These are phyloP conservation scores for Diadromus collaris DNA, from an alignment of 2,888 invertebrate genomes.

Conservation along the genomic window DNA sequence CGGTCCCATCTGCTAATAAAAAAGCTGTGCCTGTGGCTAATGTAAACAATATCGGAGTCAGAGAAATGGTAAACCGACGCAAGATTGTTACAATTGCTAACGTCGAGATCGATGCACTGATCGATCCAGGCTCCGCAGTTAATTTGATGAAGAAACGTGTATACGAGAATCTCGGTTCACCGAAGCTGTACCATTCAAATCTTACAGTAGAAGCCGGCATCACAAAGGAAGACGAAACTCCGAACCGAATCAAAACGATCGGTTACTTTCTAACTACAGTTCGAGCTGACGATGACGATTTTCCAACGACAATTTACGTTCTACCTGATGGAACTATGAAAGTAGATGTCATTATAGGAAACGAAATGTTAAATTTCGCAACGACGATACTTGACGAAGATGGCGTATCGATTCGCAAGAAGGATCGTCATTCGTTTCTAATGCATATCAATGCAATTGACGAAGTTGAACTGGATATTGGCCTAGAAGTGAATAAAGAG, in stretches of 20 bases:
- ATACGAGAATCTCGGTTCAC: neutral
- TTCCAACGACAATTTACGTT: conserved; percentile 9
- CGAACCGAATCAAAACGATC: neutral
- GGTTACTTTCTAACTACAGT: neutral
- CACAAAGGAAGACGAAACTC: neutral
- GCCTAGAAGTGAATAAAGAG: neutral
- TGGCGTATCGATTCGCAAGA: neutral
- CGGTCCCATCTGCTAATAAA: neutral
- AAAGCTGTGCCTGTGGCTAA: neutral
- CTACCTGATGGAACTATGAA: conserved; percentile 27
- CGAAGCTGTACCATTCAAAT: neutral
- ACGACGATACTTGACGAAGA: conserved; percentile 7
- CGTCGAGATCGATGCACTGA: neutral
- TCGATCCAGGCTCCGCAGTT: neutral
- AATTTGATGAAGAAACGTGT: neutral
- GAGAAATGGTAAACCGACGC: neutral
- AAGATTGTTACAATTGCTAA: neutral
- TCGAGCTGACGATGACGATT: conserved; percentile 6
- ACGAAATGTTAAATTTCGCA: conserved; percentile 17
- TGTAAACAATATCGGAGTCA: neutral
- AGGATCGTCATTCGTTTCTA: neutral
- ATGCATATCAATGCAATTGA: neutral
- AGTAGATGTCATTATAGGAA: conserved; percentile 6
- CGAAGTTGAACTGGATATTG: neutral
- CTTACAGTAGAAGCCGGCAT: neutral